These are phyloP conservation scores for Manis javanica DNA, from an alignment of 2,797 vertebrate species.

Conservation along the genomic window DNA sequence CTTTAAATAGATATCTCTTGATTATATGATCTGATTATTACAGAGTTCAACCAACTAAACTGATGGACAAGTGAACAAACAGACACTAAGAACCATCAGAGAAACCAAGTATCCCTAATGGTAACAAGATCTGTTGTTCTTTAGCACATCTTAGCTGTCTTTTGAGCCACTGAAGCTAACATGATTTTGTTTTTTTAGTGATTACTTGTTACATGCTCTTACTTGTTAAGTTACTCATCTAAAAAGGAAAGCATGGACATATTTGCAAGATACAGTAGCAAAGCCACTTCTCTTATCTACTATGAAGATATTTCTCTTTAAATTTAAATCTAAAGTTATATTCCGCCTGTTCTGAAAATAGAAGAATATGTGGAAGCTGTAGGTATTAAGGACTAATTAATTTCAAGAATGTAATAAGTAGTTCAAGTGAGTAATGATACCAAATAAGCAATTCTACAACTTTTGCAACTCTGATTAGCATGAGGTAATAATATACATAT, in stretches of 20 bases:
- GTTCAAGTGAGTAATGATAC: neutral
- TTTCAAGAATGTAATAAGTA: slow-evolving; percentile 3
- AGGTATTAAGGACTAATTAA: neutral
- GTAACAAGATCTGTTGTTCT: neutral
- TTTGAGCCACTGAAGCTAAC: neutral
- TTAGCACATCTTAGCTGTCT: neutral
- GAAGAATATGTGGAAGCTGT: neutral
- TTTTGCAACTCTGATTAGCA: neutral
- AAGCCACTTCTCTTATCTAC: neutral
- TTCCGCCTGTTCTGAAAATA: neutral
- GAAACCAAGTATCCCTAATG: neutral
- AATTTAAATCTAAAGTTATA: neutral
- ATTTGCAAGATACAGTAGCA: neutral
- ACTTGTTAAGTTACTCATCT: neutral
- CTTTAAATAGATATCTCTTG: neutral
- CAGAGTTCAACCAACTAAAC: neutral
- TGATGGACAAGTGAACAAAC: neutral
- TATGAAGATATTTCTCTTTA: neutral
- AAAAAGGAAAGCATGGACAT: neutral
- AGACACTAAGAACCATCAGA: neutral
- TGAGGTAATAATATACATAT: neutral
- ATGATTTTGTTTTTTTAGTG: neutral
- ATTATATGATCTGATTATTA: neutral
- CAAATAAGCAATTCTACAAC: neutral
- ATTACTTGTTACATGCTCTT: neutral